These are phyloP conservation scores for Drosophila peninsularis DNA, from an alignment of 2,888 invertebrate species.

Conservation along the genomic window DNA sequence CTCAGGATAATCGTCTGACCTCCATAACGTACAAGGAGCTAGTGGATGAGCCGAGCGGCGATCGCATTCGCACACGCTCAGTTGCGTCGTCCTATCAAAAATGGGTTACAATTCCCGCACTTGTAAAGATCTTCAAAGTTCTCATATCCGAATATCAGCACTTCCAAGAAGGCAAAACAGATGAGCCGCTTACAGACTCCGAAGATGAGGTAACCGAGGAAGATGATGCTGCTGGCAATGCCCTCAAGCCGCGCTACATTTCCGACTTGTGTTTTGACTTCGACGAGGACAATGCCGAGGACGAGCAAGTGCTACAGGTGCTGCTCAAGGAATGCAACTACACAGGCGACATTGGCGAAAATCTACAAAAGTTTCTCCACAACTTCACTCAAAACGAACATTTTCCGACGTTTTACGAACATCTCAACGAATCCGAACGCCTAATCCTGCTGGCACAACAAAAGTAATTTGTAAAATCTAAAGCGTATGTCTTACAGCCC, in stretches of 20 bases:
- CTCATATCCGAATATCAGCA: constrained; percentile 88
- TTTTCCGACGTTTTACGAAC: constrained; percentile 87
- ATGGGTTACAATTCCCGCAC: constrained; percentile 88
- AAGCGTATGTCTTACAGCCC: constrained; percentile 15
- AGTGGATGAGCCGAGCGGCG: constrained; percentile 65
- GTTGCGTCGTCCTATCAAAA: constrained; percentile 83
- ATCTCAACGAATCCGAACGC: constrained; percentile 86
- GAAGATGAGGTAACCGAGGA: constrained; percentile 67
- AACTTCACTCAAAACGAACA: constrained; percentile 88
- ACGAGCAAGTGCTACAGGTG: constrained; percentile 87
- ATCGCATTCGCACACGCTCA: constrained; percentile 85
- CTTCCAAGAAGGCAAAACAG: constrained; percentile 85
- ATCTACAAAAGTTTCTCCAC: constrained; percentile 87
- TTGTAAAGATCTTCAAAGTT: constrained; percentile 90
- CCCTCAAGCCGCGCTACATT: constrained; percentile 73
- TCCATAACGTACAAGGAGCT: constrained; percentile 83
- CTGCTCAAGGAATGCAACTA: constrained; percentile 86
- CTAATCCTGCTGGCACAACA: constrained; percentile 49
- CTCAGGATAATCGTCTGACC: constrained; percentile 86
- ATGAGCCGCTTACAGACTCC: constrained; percentile 73
- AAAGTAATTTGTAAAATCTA: constrained; percentile 42
- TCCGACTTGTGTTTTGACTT: constrained; percentile 82
- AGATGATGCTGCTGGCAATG: constrained; percentile 67
- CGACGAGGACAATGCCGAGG: constrained; percentile 84
- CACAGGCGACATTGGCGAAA: constrained; percentile 87